A percentile compares a stretch with the other conserved stretches of the same genome.
These are phyloP conservation scores for Enteromius unitaeniatus DNA, from an alignment of 2,797 vertebrate genomes.

Conservation along the genomic window DNA sequence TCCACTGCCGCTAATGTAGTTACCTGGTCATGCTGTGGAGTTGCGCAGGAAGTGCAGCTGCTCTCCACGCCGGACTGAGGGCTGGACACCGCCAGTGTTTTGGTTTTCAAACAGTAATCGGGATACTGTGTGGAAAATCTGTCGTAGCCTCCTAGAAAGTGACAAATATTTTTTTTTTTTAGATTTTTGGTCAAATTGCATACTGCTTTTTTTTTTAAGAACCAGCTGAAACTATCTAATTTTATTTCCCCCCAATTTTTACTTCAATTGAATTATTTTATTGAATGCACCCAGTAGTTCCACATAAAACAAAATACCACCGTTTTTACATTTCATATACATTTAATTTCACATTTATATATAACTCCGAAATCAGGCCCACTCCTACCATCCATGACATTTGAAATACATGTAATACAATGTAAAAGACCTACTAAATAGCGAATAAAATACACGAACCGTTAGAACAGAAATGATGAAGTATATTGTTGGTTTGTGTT, in stretches of 20 bases:
- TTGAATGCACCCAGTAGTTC: background rate
- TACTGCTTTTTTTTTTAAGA: background rate
- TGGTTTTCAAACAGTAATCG: conserved; percentile 81
- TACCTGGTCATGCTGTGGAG: conserved; percentile 83
- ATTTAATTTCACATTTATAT: background rate
- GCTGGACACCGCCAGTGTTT: conserved; percentile 71
- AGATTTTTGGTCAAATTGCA: background rate
- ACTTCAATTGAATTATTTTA: background rate
- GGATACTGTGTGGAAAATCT: conserved; percentile 81
- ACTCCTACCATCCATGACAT: background rate
- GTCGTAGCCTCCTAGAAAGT: conserved; percentile 79
- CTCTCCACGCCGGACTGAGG: conserved; percentile 76
- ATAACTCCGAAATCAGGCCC: background rate
- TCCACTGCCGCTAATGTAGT: conserved; percentile 15
- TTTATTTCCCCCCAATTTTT: background rate
- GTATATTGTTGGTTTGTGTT: background rate
- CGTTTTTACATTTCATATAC: background rate
- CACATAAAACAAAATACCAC: background rate
- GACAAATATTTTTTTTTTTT: background rate
- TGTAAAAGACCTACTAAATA: background rate
- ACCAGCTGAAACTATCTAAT: background rate
- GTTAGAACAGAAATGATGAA: background rate
- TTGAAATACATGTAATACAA: background rate
- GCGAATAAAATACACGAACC: background rate
- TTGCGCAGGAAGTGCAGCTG: conserved; percentile 79